Evolutionary conservation across 2,888 invertebrate species (phyloP).

Genomic region (Zaprionus lineosus): DNA sequence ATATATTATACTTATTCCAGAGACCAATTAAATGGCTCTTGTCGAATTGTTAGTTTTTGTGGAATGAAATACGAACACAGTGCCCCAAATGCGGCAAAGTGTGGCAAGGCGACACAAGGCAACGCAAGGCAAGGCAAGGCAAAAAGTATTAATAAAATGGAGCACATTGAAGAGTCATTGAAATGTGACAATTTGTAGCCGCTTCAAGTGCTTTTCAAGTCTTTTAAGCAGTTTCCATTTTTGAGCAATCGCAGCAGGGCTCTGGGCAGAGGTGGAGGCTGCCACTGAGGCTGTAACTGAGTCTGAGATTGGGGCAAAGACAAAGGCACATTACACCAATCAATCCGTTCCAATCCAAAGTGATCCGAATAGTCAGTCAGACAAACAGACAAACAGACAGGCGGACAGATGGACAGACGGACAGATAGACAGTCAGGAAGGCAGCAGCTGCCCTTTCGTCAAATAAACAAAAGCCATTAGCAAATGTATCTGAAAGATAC

Average conservation of each 20-base stretch:
- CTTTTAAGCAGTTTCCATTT: no score
- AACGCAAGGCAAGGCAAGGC: conserved; percentile 22
- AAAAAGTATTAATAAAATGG: conserved; percentile 62
- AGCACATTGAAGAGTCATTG: conserved; percentile 71
- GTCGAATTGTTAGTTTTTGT: conserved; percentile 3
- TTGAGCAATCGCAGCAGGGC: conserved; percentile 44
- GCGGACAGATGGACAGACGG: no score
- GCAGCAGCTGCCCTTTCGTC: conserved; percentile 73
- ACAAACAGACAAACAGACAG: no score
- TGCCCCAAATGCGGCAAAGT: conserved; percentile 47
- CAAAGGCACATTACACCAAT: conserved; percentile 48
- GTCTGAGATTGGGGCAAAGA: no score
- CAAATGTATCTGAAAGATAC: conserved; percentile 73
- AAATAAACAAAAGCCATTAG: conserved; percentile 76
- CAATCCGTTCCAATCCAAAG: conserved; percentile 43
- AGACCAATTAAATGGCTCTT: conserved; percentile 41
- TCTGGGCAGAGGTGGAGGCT: conserved; percentile 5
- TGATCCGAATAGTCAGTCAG: conserved; percentile 17
- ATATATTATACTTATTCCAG: no score
- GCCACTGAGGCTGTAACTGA: background rate
- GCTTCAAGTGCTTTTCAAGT: conserved; percentile 49
- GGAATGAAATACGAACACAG: conserved; percentile 51
- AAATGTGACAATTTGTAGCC: conserved; percentile 73
- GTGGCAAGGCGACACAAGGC: conserved; percentile 1
- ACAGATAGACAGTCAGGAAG: no score